A percentile compares a stretch with the other conserved stretches of the same genome.
Conservation (phyloP, 2,888 invertebrate species). For the Drosophila paranaensis region DNA sequence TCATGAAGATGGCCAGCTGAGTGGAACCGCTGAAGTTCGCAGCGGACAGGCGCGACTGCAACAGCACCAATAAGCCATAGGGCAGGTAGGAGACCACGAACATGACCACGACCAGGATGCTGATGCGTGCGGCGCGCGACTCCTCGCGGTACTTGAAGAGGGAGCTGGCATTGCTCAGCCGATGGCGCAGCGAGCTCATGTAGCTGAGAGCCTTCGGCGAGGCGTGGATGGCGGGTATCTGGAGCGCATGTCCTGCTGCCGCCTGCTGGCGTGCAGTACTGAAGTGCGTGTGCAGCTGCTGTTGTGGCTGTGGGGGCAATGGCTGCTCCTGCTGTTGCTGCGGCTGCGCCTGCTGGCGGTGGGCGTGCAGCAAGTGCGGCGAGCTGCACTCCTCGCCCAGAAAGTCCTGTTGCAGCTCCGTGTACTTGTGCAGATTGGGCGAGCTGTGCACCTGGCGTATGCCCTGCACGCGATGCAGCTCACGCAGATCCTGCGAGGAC, state of each 20-base stretch:
- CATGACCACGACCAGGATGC: slow-evolving; percentile 86
- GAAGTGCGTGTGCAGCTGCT: slow-evolving; percentile 60
- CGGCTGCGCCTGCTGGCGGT: slow-evolving; percentile 39
- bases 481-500: slow-evolving; percentile 82
- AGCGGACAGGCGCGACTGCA: slow-evolving; percentile 82
- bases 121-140: slow-evolving; percentile 94
- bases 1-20: slow-evolving; percentile 84
- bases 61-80: slow-evolving; percentile 83
- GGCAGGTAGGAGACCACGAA: slow-evolving; percentile 85
- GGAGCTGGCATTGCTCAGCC: slow-evolving; percentile 93
- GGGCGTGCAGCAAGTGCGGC: slow-evolving; percentile 76
- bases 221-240: slow-evolving; percentile 83
- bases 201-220: slow-evolving; percentile 85
- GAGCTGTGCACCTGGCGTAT: slow-evolving; percentile 84
- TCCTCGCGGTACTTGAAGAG: slow-evolving; percentile 94
- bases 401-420: slow-evolving; percentile 67
- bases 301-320: slow-evolving; percentile 44
- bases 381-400: slow-evolving; percentile 70
- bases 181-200: slow-evolving; percentile 90
- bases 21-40: slow-evolving; percentile 83
- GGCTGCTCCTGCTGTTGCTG: slow-evolving; percentile 28
- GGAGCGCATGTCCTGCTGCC: slow-evolving; percentile 59
- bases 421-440: slow-evolving; percentile 84
- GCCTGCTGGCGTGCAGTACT: slow-evolving; percentile 51
- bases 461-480: slow-evolving; percentile 68